These are phyloP conservation scores for Spinibarbus caldwelli DNA, from an alignment of 2,797 vertebrate species.

Conservation along the genomic window DNA sequence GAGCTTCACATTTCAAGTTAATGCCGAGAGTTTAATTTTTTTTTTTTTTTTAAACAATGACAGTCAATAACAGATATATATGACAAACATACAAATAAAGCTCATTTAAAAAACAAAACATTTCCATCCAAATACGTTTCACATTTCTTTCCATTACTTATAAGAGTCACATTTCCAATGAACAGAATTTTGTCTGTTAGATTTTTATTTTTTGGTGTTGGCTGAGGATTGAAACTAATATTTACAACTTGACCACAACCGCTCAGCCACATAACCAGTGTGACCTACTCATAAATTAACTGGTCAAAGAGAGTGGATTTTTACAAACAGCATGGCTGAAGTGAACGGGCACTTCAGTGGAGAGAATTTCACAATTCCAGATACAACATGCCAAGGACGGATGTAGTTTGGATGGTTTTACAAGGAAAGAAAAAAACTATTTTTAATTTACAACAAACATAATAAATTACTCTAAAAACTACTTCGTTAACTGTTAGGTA, in stretches of 20 bases:
- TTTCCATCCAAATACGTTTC: no score
- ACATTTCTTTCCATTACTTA: slow-evolving; percentile 78
- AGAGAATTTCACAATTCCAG: slow-evolving; percentile 38
- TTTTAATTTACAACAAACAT: slow-evolving; percentile 63
- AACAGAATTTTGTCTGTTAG: slow-evolving; percentile 51
- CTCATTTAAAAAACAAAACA: slow-evolving; percentile 79
- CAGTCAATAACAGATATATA: slow-evolving; percentile 73
- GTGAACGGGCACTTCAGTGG: slow-evolving; percentile 41
- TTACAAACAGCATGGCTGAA: slow-evolving; percentile 71
- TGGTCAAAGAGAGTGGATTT: slow-evolving; percentile 71
- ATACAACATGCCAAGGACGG: slow-evolving; percentile 25
- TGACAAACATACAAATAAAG: slow-evolving; percentile 80
- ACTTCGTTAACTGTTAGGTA: slow-evolving; percentile 58
- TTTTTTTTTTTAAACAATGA: slow-evolving; percentile 63
- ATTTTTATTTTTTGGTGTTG: slow-evolving; percentile 73
- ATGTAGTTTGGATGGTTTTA: slow-evolving; percentile 32
- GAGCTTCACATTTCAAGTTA: slow-evolving; percentile 7
- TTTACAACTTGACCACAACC: slow-evolving; percentile 87
- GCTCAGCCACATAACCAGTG: slow-evolving; percentile 84
- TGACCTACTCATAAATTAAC: slow-evolving; percentile 75
- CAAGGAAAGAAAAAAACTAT: slow-evolving; percentile 50
- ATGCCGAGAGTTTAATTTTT: slow-evolving; percentile 52
- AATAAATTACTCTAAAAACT: slow-evolving; percentile 72
- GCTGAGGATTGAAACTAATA: slow-evolving; percentile 82
- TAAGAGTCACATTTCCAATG: slow-evolving; percentile 84